phyloP scores from a whole-genome alignment of 1,140 invertebrate species.

The Pinna nobilis region DNA sequence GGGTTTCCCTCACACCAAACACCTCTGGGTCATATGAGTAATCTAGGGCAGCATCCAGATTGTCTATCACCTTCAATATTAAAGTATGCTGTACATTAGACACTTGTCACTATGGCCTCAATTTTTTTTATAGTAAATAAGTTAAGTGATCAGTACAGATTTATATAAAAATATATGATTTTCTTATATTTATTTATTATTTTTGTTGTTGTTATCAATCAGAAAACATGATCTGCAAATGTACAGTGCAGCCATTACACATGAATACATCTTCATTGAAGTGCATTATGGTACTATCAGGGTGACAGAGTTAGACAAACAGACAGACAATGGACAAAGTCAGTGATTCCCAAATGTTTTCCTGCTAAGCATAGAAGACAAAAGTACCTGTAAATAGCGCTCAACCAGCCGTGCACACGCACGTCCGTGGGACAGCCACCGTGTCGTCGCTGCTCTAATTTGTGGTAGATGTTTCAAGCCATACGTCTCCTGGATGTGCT shows the following conservation, averaged over 20 bases:
- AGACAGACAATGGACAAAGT: too few species aligned
- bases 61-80: neutral
- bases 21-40: neutral
- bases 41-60: neutral
- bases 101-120: neutral
- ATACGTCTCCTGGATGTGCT: conserved; percentile 3
- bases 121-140: neutral
- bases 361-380: too few species aligned
- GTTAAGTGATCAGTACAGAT: neutral
- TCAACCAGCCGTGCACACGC: conserved; percentile 1
- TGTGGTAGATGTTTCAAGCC: neutral
- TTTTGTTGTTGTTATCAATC: neutral
- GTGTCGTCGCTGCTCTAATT: conserved; percentile 10
- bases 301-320: too few species aligned
- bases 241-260: too few species aligned
- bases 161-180: neutral
- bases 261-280: too few species aligned
- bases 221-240: neutral
- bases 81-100: neutral
- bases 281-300: too few species aligned
- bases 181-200: neutral
- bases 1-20: neutral
- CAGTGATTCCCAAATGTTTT: too few species aligned
- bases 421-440: conserved; percentile 11
- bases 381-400: neutral